Evolutionary conservation across 2,113 vertebrate genomes (phyloP), one percentile per base, ranked within the genome.

Genomic region (Xenotilapia longispinis): DNA sequence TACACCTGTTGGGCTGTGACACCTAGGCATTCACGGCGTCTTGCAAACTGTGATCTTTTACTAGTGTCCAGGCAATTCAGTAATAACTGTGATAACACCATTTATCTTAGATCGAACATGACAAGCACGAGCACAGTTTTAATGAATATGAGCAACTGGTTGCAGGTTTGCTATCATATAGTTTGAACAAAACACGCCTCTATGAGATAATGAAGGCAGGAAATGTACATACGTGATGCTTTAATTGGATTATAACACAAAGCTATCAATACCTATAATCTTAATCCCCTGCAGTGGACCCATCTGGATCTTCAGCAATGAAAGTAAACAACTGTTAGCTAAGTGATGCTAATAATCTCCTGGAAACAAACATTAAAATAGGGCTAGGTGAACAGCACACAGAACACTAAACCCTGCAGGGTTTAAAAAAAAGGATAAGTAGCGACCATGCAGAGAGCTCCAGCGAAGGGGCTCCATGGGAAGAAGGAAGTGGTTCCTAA

Each of bases 211-310:
- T 15, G 14, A 54, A 23, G 55, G 10, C 11, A 28, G 45, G 7
- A 63, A 55, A 55, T 36, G 51, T 10, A 21, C 36, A 81, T 53
- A 63, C 2, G 58, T 40, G 58, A 89, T 89, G 55, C 83, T 85
- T 92, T 93, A 94, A 94, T 91, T 93, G 89, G 91, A 91, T 95
- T 94, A 92, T 86, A 89, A 84, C 87, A 88, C 53, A 28, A 79
- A 73, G 88, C 55, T 73, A 86, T 86, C 84, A 63, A 78, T 58
- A 93, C 38, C 85, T 93, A 57, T 80, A 91, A 93, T 88, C 88
- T 80, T 85, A 92, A 91, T 93, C 88, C 91, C 89, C 90, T 80
- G 70, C 90, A 82, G 91, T 93, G 87, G 54, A 86, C 80, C 83
- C 93, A 94, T 95, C 92, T 90, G 91, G 84, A 90, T 92, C 81